A percentile compares a stretch with the other conserved stretches of the same genome.
Conservation (phyloP, 2,888 invertebrate species). For the Trachelus troglodyta region DNA sequence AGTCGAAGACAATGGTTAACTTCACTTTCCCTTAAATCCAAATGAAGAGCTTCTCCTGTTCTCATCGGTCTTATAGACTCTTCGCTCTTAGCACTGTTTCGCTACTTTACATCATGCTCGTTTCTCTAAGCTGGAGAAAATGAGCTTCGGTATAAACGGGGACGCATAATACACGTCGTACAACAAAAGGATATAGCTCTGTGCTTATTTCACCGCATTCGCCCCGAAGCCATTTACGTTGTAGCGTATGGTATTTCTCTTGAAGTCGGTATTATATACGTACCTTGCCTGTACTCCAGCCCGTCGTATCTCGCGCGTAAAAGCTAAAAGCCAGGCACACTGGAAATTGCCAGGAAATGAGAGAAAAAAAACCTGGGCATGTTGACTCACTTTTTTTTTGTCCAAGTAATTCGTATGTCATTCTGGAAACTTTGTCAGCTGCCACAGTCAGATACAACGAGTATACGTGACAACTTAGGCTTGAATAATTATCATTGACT, state of each 20-base stretch:
- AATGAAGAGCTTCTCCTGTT: not conserved
- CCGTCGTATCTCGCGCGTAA: not conserved
- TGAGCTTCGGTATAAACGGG: not conserved
- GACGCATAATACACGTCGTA: not conserved
- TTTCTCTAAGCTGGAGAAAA: not conserved
- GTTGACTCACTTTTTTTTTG: not conserved
- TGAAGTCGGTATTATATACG: not conserved
- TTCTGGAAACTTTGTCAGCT: not conserved
- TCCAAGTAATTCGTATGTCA: not conserved
- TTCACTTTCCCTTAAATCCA: not conserved
- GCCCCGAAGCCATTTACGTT: not conserved
- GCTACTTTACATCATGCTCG: not conserved
- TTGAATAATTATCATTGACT: not conserved
- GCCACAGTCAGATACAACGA: not conserved
- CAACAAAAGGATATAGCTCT: not conserved
- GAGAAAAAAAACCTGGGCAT: not conserved
- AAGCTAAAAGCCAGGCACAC: not conserved
- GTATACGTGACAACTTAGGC: not conserved
- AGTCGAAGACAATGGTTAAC: not conserved
- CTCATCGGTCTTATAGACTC: not conserved
- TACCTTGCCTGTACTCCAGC: not conserved
- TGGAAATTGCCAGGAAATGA: not conserved
- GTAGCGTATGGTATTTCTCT: not conserved
- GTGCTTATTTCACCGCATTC: not conserved
- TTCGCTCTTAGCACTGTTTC: not conserved